Conservation (phyloP, 2,888 invertebrate genomes). For the Gibbula magus region DNA sequence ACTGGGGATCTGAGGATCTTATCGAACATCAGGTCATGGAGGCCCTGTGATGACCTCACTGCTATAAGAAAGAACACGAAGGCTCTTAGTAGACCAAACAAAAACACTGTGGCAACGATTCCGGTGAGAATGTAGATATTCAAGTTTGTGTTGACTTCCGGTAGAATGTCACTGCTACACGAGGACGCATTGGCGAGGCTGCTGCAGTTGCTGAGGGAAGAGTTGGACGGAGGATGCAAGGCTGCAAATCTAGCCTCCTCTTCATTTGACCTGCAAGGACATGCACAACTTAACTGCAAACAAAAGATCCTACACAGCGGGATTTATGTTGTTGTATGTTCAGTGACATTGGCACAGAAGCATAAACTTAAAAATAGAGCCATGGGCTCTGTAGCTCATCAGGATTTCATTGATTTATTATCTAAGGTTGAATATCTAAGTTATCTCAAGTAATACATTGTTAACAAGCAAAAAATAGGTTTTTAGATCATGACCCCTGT, state of each 20-base stretch:
- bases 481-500: too few species aligned
- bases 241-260: slow-evolving; percentile 59
- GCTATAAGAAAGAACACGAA: slow-evolving; percentile 80
- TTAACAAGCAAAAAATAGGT: too few species aligned
- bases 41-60: slow-evolving; percentile 83
- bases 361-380: too few species aligned
- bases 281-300: too few species aligned
- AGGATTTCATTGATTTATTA: too few species aligned
- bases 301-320: too few species aligned
- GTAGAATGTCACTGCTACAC: slow-evolving; percentile 61
- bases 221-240: slow-evolving; percentile 25
- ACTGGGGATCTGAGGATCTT: slow-evolving; percentile 87
- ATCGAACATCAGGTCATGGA: slow-evolving; percentile 91
- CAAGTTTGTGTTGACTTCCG: slow-evolving; percentile 59
- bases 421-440: too few species aligned
- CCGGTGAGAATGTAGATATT: slow-evolving; percentile 74
- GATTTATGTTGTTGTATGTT: too few species aligned
- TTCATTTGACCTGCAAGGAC: slow-evolving; percentile 61
- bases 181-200: slow-evolving; percentile 41
- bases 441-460: too few species aligned
- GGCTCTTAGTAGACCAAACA: slow-evolving; percentile 81
- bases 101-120: slow-evolving; percentile 75
- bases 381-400: too few species aligned
- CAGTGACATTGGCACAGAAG: too few species aligned
- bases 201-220: slow-evolving; percentile 17